Conservation (phyloP, 1,140 invertebrate genomes). For the Drosophila insularis region DNA sequence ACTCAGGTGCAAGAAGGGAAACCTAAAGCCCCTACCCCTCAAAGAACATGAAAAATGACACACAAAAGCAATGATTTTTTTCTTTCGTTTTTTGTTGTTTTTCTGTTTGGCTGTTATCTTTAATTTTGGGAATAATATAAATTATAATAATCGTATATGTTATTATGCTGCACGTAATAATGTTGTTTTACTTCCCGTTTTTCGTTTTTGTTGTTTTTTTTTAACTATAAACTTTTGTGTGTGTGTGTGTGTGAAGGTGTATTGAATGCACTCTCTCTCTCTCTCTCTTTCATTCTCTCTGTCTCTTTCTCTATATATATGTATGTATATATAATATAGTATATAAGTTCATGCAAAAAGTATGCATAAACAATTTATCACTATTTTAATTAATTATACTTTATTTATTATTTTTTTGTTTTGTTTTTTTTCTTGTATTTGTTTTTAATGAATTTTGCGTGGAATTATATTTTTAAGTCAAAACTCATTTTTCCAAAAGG, state of each 20-base stretch:
- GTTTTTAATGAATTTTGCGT: slow-evolving; percentile 68
- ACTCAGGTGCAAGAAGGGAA: slow-evolving; percentile 54
- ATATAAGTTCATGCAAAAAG: slow-evolving; percentile 47
- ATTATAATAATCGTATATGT: slow-evolving; percentile 78
- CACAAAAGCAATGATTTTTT: slow-evolving; percentile 25
- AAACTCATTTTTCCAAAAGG: slow-evolving; percentile 67
- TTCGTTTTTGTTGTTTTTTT: slow-evolving; percentile 40
- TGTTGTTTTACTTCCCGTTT: slow-evolving; percentile 76
- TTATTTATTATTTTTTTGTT: slow-evolving; percentile 47
- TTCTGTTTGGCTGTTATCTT: slow-evolving; percentile 78
- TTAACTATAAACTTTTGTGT: slow-evolving; percentile 68
- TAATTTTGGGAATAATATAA: slow-evolving; percentile 81
- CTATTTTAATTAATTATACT: slow-evolving; percentile 68
- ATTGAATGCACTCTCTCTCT: slow-evolving; percentile 57
- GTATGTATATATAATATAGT: slow-evolving; percentile 44
- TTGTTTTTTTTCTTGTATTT: slow-evolving; percentile 33
- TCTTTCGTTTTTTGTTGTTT: slow-evolving; percentile 42
- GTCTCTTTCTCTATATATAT: slow-evolving; percentile 33
- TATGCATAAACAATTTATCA: slow-evolving; percentile 63
- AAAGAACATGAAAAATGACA: background rate
- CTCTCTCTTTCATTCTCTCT: slow-evolving; percentile 14
- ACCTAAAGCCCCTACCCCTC: slow-evolving; percentile 30
- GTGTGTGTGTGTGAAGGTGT: slow-evolving; percentile 49
- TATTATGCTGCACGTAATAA: slow-evolving; percentile 76
- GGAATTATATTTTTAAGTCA: slow-evolving; percentile 79